Evolutionary conservation across 2,888 invertebrate genomes (phyloP).

Genomic region (Linnaemya vulpina): DNA sequence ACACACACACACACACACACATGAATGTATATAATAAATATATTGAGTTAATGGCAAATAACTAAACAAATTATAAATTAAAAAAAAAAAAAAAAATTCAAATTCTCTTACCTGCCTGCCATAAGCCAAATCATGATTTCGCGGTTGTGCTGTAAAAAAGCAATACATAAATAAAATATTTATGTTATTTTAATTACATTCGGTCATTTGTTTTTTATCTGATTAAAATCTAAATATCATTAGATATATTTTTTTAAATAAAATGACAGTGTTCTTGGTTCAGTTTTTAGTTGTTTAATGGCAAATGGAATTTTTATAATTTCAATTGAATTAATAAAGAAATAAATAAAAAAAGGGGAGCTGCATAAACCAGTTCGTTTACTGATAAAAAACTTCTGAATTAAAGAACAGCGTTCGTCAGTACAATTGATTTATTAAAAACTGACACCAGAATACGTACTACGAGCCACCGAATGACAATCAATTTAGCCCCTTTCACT

Average conservation of each 20-base stretch:
- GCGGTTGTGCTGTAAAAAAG: neutral
- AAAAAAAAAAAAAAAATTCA: constrained; percentile 16
- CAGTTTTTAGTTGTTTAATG: neutral
- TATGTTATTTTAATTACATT: constrained; percentile 43
- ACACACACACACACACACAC: neutral
- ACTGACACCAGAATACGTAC: too few relatives aligned
- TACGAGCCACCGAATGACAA: too few relatives aligned
- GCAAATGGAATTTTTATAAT: neutral
- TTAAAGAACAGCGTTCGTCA: too few relatives aligned
- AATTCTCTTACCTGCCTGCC: constrained; percentile 34
- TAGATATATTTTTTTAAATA: constrained; percentile 19
- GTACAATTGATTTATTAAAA: too few relatives aligned
- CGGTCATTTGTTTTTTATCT: constrained; percentile 42
- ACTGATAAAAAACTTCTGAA: too few relatives aligned
- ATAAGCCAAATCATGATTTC: constrained; percentile 61
- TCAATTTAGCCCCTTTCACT: too few relatives aligned
- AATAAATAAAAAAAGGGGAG: too few relatives aligned
- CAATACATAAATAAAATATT: constrained; percentile 44
- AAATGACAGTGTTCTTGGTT: neutral
- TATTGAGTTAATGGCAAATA: constrained; percentile 36
- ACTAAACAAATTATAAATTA: constrained; percentile 28
- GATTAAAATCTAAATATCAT: constrained; percentile 34
- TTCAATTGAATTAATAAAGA: neutral
- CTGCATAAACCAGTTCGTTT: too few relatives aligned
- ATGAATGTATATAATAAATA: neutral